Base-by-base conservation (phyloP, 2,113 vertebrate genomes). In the Rattus rattus region DNA sequence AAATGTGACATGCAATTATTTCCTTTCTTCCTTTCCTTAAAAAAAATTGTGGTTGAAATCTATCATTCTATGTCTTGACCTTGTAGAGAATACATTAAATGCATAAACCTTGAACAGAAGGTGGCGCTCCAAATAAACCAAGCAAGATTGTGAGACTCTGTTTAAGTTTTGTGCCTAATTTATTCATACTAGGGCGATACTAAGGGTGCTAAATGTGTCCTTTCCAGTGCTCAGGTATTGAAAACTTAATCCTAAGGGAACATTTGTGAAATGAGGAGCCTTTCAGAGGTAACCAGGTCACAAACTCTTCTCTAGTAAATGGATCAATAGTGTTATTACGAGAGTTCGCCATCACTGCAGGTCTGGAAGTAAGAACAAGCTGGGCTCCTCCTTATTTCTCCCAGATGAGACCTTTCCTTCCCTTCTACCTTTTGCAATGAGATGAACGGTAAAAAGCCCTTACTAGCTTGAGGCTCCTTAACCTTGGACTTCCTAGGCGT, bases 21-120 rank as follows among this genome's bases (percentile, higher is more conserved):
- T 91, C 70, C 17, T 90, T 52, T 54, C 72, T 93, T 63, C 77
- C 36, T 80, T 83, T 69, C 80, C 70, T 90, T 26, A n/a, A 76
- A 67, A 54, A 13, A 92, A 79, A 83, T 75, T 75, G 86, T 92
- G 70, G 47, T 59, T 91, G 70, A 97, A 79, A 39, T 94, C 75
- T 28, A 81, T 54, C 43, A 56, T 92, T 97, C 90, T 97, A 92
- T 65, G 93, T 95, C 97, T 22, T 96, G 86, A 93, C 96, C 70
- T 69, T 80, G 49, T 49, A n/a, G 26, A 69, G 33, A 94, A 65
- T 97, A 33, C n/a, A 49, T 36, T 75, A 63, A 63, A 43, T 43
- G 17, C 13, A 17, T 17, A 84, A 61, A 88, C 4, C 54, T 75
- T 30, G 39, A 70, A 90, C 69, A 96, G 56, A 69, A 81, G 84